A percentile compares a stretch with the other conserved stretches of the same genome.
phyloP scores from a whole-genome alignment of 2,113 vertebrate genomes.

The Bambusicola thoracicus region DNA sequence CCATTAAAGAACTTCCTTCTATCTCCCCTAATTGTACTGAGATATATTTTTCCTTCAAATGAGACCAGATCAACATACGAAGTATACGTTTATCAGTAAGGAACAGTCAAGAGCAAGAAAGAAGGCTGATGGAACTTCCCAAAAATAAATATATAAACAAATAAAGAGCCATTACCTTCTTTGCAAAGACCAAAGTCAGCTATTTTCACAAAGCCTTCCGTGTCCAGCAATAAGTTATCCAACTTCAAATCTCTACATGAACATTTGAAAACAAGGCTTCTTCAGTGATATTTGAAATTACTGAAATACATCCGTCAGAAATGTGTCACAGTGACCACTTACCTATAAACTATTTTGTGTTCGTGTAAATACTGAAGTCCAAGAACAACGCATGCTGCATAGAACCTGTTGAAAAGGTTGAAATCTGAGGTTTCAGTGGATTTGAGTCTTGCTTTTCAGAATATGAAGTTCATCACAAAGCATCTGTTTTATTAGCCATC shows the following conservation, averaged over 20 bases:
- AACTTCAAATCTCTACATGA: conserved; percentile 93
- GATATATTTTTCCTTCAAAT: background rate
- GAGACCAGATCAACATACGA: background rate
- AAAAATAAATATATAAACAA: background rate
- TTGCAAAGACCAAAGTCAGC: conserved; percentile 99
- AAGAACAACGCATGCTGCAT: conserved; percentile 96
- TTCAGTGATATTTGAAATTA: background rate
- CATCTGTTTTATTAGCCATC: background rate
- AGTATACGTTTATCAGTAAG: background rate
- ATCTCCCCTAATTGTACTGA: background rate
- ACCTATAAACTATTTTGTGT: conserved; percentile 99
- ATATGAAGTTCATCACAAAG: background rate
- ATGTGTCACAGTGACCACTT: conserved; percentile 55
- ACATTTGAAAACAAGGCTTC: conserved; percentile 49
- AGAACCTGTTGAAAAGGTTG: conserved; percentile 86
- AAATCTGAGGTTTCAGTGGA: background rate
- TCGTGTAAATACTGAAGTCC: conserved; percentile 97
- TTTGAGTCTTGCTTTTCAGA: background rate
- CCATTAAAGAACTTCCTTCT: background rate
- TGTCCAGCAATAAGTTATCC: conserved; percentile 97
- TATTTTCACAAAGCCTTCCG: conserved; percentile 98
- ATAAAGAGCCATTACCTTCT: conserved; percentile 86
- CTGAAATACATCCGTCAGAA: background rate
- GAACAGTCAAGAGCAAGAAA: background rate
- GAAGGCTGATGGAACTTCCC: background rate